These are phyloP conservation scores for Tokudaia tokunoshimensis DNA, from an alignment of 2,797 vertebrate species.

Conservation along the genomic window DNA sequence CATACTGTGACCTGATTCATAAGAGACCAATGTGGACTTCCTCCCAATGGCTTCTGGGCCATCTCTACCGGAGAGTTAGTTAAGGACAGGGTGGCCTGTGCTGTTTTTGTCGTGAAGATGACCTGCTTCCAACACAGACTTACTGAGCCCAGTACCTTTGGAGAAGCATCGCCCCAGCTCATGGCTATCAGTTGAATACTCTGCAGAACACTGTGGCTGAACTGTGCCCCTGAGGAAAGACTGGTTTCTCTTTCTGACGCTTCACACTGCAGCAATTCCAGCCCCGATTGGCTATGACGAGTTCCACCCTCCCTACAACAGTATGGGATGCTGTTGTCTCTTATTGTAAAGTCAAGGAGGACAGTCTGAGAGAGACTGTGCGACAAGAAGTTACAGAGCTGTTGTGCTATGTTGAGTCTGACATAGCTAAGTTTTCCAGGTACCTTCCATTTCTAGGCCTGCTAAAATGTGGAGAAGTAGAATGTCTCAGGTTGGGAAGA, in stretches of 20 bases:
- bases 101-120: background rate
- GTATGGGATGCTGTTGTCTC: background rate
- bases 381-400: background rate
- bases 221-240: background rate
- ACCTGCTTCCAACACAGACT: background rate
- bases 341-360: background rate
- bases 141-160: background rate
- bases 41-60: background rate
- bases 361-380: background rate
- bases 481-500: background rate
- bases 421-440: background rate
- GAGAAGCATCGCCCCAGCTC: background rate
- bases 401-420: background rate
- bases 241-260: background rate
- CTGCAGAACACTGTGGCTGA: background rate
- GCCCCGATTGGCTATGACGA: background rate
- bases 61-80: conserved; percentile 5
- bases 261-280: background rate
- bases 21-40: background rate
- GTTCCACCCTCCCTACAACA: background rate
- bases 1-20: background rate
- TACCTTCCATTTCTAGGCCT: background rate
- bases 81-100: background rate
- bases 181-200: background rate
- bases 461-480: background rate